Conservation (phyloP, 2,797 vertebrate genomes). For the Thaleichthys pacificus region DNA sequence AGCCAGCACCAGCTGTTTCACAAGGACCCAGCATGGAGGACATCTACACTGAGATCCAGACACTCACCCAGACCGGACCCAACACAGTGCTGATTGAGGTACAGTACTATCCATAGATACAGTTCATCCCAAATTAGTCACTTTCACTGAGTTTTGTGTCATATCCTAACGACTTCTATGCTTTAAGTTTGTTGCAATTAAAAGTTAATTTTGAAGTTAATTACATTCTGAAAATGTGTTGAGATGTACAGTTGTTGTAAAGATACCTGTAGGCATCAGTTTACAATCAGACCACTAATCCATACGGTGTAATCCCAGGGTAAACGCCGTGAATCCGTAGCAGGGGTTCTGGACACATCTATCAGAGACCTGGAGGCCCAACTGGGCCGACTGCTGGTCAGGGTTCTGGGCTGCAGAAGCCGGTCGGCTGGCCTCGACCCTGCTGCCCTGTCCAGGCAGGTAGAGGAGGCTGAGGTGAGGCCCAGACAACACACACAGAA, state of each 20-base stretch:
- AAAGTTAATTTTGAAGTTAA: too few species aligned
- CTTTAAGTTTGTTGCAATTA: too few species aligned
- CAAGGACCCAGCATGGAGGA: slow-evolving; percentile 44
- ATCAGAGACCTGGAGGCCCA: slow-evolving; percentile 65
- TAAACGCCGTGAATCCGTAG: slow-evolving; percentile 42
- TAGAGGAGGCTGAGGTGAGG: slow-evolving; percentile 85
- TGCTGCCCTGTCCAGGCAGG: slow-evolving; percentile 78
- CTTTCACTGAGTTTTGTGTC: background rate
- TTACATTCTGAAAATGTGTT: too few species aligned
- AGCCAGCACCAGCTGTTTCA: slow-evolving; percentile 32
- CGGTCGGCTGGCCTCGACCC: slow-evolving; percentile 76
- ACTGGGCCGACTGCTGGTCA: slow-evolving; percentile 72
- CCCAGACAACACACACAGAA: background rate
- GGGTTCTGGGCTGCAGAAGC: slow-evolving; percentile 77
- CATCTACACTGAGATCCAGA: slow-evolving; percentile 61
- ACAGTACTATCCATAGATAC: slow-evolving; percentile 43
- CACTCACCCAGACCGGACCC: slow-evolving; percentile 39
- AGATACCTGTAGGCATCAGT: too few species aligned
- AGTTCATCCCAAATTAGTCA: background rate
- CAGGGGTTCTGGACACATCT: slow-evolving; percentile 50
- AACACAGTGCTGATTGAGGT: slow-evolving; percentile 61
- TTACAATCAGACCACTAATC: background rate
- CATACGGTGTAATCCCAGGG: slow-evolving; percentile 45
- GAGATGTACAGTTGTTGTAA: too few species aligned
- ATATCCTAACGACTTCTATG: background rate